Evolutionary conservation across 2,888 invertebrate species (phyloP), one percentile per base, ranked within the genome.

Genomic region (Euzetes globulus): DNA sequence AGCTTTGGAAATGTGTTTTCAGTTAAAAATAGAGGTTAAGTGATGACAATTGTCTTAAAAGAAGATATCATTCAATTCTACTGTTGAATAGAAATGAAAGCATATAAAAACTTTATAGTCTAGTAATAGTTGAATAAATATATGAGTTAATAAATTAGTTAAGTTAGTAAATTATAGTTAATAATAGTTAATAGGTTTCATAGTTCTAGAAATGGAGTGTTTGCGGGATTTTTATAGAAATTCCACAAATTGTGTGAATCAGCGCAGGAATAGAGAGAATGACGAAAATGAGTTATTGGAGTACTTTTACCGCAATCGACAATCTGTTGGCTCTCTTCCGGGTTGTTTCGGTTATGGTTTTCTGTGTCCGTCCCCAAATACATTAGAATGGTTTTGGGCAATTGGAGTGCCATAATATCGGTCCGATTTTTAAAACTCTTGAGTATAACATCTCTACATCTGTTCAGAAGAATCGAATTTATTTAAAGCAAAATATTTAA

Each of bases 381-480:
- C 58, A 82, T 81, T 78, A 85, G 85, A 74, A 89, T 86, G 65
- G 84, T 83, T 25, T 85, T 82, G 9, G 89, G 89, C 76, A 89
- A 81, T 72, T 85, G 85, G 65, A 89, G 82, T 78, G 85, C 82
- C 50, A 85, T 85, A 72, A 88, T 81, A 78, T 86, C 86, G 63
- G 82, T 82, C 72, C 84, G 84, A 55, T 82, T 83, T 71, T 82
- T 83, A 11, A 88, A 80, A 70, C 84, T 83, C 73, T 86, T 86
- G 75, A 88, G 84, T 78, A 90, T 88, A 73, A 86, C 86, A 0
- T 87, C 87, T 27, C 88, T 83, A 80, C 88, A 88, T 58, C 77
- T 70, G 45, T n/a, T 45, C 27, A 29, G 17, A 13, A 1, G 11
- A 13, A 68, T 41, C 41, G 11, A 3, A 22, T 22, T 19, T n/a